Conservation (phyloP, 2,113 vertebrate species). For the Climacteris rufus region DNA sequence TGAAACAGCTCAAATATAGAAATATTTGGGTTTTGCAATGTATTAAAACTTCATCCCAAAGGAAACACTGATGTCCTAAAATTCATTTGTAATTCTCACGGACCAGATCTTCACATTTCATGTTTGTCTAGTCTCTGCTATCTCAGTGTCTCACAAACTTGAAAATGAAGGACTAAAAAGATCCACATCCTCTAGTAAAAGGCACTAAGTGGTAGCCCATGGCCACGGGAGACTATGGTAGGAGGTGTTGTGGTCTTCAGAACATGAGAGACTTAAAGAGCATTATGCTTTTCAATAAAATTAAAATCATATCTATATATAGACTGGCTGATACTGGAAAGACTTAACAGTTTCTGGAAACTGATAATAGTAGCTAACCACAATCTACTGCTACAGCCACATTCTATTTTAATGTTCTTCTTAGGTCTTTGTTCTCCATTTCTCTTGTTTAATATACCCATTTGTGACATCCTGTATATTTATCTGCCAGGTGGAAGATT, state of each 20-base stretch:
- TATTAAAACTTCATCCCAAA: not conserved
- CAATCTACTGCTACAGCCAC: not conserved
- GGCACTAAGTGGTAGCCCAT: not conserved
- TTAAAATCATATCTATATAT: not conserved
- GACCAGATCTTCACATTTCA: not conserved
- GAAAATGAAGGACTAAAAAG: not conserved
- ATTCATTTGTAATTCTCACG: not conserved
- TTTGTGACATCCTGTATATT: not conserved
- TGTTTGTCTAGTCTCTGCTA: not conserved
- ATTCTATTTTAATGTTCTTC: not conserved
- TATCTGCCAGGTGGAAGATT: not conserved
- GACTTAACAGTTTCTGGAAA: not conserved
- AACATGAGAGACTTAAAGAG: not conserved
- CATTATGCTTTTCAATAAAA: not conserved
- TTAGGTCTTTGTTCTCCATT: not conserved
- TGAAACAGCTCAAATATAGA: not conserved
- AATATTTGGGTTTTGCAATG: accelerated
- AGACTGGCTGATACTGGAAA: not conserved
- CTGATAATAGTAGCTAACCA: not conserved
- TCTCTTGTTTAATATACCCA: not conserved
- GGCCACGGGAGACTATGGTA: not conserved
- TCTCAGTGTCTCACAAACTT: not conserved
- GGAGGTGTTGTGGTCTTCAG: not conserved
- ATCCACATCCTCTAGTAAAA: not conserved
- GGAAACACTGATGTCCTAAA: not conserved